phyloP scores from a whole-genome alignment of 2,888 invertebrate genomes.

The Nephrotoma flavescens region DNA sequence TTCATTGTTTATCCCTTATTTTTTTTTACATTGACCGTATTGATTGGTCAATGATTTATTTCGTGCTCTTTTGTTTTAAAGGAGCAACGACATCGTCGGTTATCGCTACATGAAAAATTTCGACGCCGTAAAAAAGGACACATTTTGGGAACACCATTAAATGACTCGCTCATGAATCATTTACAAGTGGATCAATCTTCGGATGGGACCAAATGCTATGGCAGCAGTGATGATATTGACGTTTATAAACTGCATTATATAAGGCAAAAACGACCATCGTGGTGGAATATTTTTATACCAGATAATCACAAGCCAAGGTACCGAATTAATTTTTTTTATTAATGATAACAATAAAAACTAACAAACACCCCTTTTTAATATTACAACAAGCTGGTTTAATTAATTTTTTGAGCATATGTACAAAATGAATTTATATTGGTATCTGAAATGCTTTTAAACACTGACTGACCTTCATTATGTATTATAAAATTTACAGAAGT shows the following conservation, averaged over 20 bases:
- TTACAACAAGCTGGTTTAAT: neutral
- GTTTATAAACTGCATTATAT: conserved; percentile 30
- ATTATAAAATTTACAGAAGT: neutral
- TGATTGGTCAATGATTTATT: neutral
- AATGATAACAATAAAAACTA: neutral
- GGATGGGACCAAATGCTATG: conserved; percentile 11
- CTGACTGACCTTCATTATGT: neutral
- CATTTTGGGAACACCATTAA: neutral
- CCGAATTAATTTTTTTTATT: neutral
- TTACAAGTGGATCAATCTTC: neutral
- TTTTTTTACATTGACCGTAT: neutral
- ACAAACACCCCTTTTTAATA: conserved; percentile 16
- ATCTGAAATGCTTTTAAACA: no score
- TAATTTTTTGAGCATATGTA: neutral
- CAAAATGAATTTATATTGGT: neutral
- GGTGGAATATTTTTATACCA: conserved; percentile 81
- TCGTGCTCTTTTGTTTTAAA: conserved; percentile 13
- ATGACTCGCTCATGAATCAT: conserved; percentile 1
- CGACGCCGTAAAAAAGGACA: conserved; percentile 26
- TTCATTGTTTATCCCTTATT: neutral
- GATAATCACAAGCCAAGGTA: conserved; percentile 58
- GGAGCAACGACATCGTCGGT: conserved; percentile 28
- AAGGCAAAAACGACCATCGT: conserved; percentile 59
- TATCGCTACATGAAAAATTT: conserved; percentile 29
- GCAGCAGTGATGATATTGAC: conserved; percentile 15